Conservation (phyloP, 2,797 vertebrate species). For the Threskiornis aethiopicus region DNA sequence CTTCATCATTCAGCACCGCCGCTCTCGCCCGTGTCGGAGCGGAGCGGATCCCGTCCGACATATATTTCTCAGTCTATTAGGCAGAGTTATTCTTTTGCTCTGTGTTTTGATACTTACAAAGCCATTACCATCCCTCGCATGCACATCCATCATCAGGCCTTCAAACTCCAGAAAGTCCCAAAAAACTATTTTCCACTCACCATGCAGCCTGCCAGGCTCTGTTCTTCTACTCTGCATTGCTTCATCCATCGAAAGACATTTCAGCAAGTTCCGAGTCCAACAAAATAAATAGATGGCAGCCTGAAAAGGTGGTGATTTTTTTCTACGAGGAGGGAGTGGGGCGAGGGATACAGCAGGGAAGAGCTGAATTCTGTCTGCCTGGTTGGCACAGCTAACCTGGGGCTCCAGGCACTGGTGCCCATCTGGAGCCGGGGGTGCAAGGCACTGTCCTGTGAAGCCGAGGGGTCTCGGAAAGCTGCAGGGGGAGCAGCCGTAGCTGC, state of each 20-base stretch:
- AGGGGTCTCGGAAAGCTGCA: not conserved
- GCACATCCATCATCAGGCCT: slow-evolving; percentile 51
- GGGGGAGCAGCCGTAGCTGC: not conserved
- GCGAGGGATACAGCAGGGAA: not conserved
- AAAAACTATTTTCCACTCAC: slow-evolving; percentile 55
- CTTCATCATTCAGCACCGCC: not conserved
- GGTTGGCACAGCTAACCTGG: not conserved
- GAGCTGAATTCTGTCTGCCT: not conserved
- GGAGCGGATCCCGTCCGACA: not conserved
- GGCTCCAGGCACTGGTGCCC: not conserved
- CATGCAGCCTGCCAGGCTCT: slow-evolving; percentile 63
- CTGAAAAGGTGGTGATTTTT: slow-evolving; percentile 1
- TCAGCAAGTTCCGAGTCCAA: slow-evolving; percentile 19
- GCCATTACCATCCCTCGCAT: slow-evolving; percentile 46
- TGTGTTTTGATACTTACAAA: slow-evolving; percentile 33
- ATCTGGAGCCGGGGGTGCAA: accelerated
- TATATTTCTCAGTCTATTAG: slow-evolving; percentile 18
- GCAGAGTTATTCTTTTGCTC: slow-evolving; percentile 36
- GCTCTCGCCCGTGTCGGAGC: not conserved
- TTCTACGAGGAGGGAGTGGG: not conserved
- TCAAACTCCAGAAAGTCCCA: slow-evolving; percentile 32
- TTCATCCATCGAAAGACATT: slow-evolving; percentile 34
- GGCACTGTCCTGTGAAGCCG: accelerated
- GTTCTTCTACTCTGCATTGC: slow-evolving; percentile 50
- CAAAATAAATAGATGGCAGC: slow-evolving; percentile 52